phyloP scores from a whole-genome alignment of 2,797 vertebrate genomes.

The Fringilla coelebs region DNA sequence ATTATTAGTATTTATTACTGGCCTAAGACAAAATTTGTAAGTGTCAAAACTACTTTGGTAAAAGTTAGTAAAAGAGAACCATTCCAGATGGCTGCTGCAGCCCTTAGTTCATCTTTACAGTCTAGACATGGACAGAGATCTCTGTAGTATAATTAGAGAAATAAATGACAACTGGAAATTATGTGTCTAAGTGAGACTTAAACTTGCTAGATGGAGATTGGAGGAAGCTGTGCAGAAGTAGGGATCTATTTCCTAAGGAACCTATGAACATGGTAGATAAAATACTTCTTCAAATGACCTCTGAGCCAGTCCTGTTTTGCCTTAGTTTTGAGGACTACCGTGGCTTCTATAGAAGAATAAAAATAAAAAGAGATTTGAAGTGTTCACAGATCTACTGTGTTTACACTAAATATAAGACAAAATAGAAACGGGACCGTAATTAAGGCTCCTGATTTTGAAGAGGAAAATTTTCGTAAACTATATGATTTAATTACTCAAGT shows the following conservation, averaged over 20 bases:
- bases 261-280: not conserved
- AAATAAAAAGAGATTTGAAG: not conserved
- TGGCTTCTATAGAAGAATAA: not conserved
- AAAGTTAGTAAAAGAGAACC: not conserved
- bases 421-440: not conserved
- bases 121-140: not conserved
- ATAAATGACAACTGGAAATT: not conserved
- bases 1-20: not conserved
- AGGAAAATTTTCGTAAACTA: not conserved
- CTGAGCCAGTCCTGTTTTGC: not conserved
- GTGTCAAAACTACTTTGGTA: not conserved
- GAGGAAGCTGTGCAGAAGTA: not conserved
- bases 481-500: not conserved
- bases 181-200: not conserved
- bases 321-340: not conserved
- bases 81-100: not conserved
- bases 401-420: not conserved
- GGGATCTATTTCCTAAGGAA: not conserved
- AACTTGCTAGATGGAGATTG: not conserved
- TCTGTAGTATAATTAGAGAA: not conserved
- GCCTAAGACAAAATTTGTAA: not conserved
- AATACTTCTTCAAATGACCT: not conserved
- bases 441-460: not conserved
- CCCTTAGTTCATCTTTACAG: not conserved
- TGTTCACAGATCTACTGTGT: not conserved